These are phyloP conservation scores for Chloroceryle inda DNA, from an alignment of 2,797 vertebrate species.

Conservation along the genomic window DNA sequence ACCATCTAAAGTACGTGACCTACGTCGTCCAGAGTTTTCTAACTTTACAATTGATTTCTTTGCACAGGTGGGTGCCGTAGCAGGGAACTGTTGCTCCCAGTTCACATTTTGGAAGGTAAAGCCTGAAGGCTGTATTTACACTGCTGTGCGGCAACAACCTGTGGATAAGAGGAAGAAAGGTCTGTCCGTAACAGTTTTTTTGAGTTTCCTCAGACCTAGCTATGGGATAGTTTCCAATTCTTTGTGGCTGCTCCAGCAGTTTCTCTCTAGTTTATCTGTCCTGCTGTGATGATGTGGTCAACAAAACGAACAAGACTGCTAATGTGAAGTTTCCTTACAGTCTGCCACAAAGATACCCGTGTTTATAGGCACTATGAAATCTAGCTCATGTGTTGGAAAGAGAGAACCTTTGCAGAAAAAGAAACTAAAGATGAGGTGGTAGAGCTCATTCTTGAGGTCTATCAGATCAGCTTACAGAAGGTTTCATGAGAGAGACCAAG, in stretches of 20 bases:
- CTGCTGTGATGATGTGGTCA: rapidly evolving
- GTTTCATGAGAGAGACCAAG: neutral
- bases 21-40: neutral
- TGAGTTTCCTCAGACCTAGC: neutral
- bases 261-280: neutral
- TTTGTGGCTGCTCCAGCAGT: neutral
- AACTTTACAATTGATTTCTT: neutral
- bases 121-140: neutral
- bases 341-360: neutral
- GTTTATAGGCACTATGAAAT: neutral
- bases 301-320: neutral
- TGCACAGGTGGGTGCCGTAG: neutral
- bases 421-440: neutral
- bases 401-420: neutral
- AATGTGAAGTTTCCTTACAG: rapidly evolving
- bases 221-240: neutral
- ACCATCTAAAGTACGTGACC: neutral
- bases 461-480: neutral
- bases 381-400: neutral
- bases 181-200: neutral
- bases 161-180: neutral
- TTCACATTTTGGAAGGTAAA: neutral
- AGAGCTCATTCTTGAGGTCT: neutral
- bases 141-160: neutral
- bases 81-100: neutral